phyloP scores from a whole-genome alignment of 64 coral and sea anemone genomes.

The Catalaphyllia jardinei region DNA sequence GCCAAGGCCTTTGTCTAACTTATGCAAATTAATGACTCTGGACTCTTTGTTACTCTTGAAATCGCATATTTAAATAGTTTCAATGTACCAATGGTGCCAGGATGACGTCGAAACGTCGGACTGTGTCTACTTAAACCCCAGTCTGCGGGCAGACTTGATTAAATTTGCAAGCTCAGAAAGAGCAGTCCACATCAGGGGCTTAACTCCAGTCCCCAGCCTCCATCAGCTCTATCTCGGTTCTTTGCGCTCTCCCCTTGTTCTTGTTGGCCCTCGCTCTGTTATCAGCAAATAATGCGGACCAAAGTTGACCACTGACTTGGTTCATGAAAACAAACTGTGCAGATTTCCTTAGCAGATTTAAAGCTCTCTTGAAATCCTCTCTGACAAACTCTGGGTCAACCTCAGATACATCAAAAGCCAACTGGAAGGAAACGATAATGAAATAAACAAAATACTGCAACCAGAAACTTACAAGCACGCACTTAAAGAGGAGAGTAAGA shows the following conservation, averaged over 20 bases:
- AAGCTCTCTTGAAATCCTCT: not conserved
- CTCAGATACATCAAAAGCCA: not conserved
- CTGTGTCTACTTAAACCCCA: too few species aligned
- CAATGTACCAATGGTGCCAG: too few species aligned
- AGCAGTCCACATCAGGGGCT: too few species aligned
- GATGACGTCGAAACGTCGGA: too few species aligned
- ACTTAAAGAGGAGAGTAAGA: not conserved
- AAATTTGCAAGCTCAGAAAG: too few species aligned
- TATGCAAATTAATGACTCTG: too few species aligned
- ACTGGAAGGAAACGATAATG: not conserved
- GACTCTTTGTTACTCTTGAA: too few species aligned
- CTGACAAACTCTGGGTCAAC: not conserved
- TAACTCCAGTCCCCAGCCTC: not conserved
- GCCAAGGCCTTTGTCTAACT: too few species aligned
- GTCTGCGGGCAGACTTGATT: too few species aligned
- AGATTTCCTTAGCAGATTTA: constrained; percentile 1
- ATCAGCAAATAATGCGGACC: not conserved
- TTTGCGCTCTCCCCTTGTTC: not conserved
- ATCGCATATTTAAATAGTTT: too few species aligned
- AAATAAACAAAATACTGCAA: not conserved
- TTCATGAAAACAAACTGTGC: not conserved
- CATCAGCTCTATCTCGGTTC: not conserved
- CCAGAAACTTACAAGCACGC: not conserved
- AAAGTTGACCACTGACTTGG: not conserved
- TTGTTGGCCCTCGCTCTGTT: not conserved